Evolutionary conservation across 1,140 invertebrate species (phyloP).

Genomic region (Rhizoglyphus robini): DNA sequence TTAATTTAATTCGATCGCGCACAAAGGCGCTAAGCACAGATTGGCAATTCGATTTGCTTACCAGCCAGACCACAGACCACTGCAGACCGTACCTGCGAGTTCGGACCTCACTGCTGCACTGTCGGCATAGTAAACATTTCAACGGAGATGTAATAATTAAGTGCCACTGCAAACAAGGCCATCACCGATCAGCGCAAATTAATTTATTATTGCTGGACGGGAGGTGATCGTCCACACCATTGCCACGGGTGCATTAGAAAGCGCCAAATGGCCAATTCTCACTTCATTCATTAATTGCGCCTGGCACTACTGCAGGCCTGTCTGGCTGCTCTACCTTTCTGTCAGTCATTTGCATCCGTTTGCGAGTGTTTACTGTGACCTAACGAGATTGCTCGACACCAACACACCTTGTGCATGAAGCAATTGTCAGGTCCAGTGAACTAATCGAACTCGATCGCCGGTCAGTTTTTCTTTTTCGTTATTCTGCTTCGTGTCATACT

Average conservation of each 20-base stretch:
- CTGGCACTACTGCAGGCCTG: not conserved
- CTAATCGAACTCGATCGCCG: not conserved
- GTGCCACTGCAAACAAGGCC: not conserved
- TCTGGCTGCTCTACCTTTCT: not conserved
- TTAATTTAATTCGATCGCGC: constrained; percentile 4
- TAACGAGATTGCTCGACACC: too few species aligned
- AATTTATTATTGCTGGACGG: not conserved
- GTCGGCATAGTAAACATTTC: too few species aligned
- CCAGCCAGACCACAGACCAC: not conserved
- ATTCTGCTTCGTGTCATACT: not conserved
- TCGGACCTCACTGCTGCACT: not conserved
- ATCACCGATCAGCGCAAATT: not conserved
- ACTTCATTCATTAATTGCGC: constrained; percentile 2
- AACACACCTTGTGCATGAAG: too few species aligned
- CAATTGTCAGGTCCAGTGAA: too few species aligned
- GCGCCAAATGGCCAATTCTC: constrained; percentile 8
- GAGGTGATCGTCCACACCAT: not conserved
- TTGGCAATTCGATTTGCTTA: not conserved
- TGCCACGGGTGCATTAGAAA: not conserved
- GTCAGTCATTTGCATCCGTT: not conserved
- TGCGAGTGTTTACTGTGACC: not conserved
- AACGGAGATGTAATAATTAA: too few species aligned
- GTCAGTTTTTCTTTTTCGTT: not conserved
- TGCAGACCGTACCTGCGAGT: not conserved
- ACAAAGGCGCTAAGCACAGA: not conserved